Conservation (phyloP, 2,113 vertebrate species). For the Macaca nemestrina region DNA sequence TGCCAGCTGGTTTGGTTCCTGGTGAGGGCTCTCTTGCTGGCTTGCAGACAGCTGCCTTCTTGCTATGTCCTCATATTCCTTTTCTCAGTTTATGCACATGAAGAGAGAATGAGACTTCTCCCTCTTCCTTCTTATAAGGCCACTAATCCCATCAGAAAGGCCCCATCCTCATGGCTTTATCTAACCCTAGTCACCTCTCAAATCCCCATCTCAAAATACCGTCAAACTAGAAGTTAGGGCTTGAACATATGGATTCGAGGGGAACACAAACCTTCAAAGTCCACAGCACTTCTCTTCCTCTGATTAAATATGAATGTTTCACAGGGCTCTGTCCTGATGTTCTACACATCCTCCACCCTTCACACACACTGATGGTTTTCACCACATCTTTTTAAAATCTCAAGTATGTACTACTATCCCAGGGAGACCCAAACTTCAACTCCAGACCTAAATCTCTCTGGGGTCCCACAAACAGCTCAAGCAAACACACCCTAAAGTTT, state of each 20-base stretch:
- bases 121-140: neutral
- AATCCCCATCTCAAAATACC: neutral
- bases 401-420: neutral
- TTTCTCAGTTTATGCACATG: fast-evolving
- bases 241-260: neutral
- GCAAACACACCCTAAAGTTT: neutral
- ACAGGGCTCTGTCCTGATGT: neutral
- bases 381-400: neutral
- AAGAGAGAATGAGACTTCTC: neutral
- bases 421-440: neutral
- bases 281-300: neutral
- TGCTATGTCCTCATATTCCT: neutral
- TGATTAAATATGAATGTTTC: neutral
- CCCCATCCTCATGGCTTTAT: neutral
- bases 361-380: neutral
- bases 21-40: neutral
- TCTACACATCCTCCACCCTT: neutral
- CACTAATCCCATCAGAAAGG: neutral
- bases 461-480: neutral
- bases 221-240: neutral
- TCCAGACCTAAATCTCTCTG: neutral
- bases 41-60: neutral
- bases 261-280: neutral
- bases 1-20: neutral
- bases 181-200: neutral